Conservation (phyloP, 2,888 invertebrate genomes). For the Vandiemenella viatica region DNA sequence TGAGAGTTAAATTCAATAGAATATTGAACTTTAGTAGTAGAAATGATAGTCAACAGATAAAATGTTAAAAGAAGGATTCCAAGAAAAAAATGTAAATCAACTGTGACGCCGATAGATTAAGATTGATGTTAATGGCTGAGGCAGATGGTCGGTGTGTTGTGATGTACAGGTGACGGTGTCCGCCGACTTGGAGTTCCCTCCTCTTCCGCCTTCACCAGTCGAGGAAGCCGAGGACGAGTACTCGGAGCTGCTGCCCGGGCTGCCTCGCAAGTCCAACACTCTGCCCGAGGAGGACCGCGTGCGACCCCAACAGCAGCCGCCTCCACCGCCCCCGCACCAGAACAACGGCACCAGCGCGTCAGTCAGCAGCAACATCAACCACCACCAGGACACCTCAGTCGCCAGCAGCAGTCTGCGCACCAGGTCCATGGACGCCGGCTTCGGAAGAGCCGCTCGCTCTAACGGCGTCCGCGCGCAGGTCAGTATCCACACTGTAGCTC, state of each 20-base stretch:
- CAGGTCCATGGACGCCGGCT: slow-evolving; percentile 71
- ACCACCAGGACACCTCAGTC: slow-evolving; percentile 44
- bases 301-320: slow-evolving; percentile 19
- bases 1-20: no score
- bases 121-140: no score
- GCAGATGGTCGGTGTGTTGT: no score
- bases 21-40: no score
- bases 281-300: slow-evolving; percentile 21
- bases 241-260: slow-evolving; percentile 43
- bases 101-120: no score
- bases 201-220: slow-evolving; percentile 68
- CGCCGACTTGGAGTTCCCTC: slow-evolving; percentile 56
- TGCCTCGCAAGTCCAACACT: slow-evolving; percentile 18
- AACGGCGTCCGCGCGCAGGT: neutral
- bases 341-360: slow-evolving; percentile 5
- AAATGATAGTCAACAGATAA: no score
- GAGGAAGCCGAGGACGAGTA: slow-evolving; percentile 65
- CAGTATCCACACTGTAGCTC: no score
- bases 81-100: no score
- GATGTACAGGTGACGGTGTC: slow-evolving; percentile 29
- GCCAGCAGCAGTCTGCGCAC: slow-evolving; percentile 60
- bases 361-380: slow-evolving; percentile 53
- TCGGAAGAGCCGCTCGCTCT: slow-evolving; percentile 35
- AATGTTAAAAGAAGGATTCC: no score
- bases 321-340: slow-evolving; percentile 17